Conservation (phyloP, 2,888 invertebrate genomes). For the Cancer borealis region DNA sequence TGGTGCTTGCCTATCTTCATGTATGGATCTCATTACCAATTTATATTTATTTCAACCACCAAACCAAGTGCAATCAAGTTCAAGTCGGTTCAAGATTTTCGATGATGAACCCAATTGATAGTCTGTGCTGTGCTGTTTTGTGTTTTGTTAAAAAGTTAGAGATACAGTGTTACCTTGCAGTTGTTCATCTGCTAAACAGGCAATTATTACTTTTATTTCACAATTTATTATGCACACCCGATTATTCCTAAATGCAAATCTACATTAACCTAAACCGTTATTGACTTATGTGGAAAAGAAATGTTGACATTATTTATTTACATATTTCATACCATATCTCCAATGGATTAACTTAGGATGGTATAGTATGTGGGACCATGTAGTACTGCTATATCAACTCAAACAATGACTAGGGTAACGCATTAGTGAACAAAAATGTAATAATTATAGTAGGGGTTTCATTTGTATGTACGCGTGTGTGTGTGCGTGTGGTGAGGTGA, state of each 20-base stretch:
- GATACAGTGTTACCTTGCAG: background rate
- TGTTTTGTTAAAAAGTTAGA: constrained; percentile 42
- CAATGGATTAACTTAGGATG: background rate
- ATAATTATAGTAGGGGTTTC: constrained; percentile 25
- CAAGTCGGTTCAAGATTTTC: constrained; percentile 26
- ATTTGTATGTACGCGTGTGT: background rate
- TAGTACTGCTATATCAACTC: background rate
- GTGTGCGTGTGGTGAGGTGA: background rate
- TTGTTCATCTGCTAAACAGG: background rate
- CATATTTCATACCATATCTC: constrained; percentile 32
- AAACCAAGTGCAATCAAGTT: constrained; percentile 63
- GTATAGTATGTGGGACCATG: constrained; percentile 33
- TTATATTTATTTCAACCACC: constrained; percentile 22
- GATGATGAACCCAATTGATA: constrained; percentile 2
- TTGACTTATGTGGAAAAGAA: background rate
- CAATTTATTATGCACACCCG: constrained; percentile 28
- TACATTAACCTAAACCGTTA: background rate
- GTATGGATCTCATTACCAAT: constrained; percentile 66
- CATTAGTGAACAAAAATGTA: background rate
- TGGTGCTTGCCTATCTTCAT: constrained; percentile 64
- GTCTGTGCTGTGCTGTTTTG: constrained; percentile 46
- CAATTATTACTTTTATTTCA: background rate
- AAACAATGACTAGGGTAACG: background rate
- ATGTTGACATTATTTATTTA: background rate
- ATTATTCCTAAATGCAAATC: constrained; percentile 48